Percentiles rank a stretch among this genome's conserved stretches.
Evolutionary conservation across 2,888 invertebrate species (phyloP).

Genomic region (Agrochola litura): DNA sequence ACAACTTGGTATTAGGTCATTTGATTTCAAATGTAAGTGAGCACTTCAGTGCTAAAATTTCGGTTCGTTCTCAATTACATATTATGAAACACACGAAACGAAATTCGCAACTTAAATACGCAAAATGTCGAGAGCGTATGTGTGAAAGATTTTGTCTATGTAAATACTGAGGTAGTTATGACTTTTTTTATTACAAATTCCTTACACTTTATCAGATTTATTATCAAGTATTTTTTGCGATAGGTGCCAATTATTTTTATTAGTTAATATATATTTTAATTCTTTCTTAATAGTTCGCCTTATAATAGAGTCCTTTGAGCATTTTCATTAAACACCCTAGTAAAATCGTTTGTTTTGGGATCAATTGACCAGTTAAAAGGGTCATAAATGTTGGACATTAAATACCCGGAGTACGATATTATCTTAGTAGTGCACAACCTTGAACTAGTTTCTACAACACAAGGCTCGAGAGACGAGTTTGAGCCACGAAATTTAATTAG

Average conservation of each 20-base stretch:
- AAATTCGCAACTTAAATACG: conserved; percentile 44
- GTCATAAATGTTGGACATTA: conserved; percentile 49
- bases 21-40: conserved; percentile 43
- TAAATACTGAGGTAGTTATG: neutral
- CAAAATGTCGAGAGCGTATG: conserved; percentile 8
- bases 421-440: conserved; percentile 56
- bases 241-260: neutral
- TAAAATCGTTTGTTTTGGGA: conserved; percentile 32
- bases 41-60: conserved; percentile 37
- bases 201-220: neutral
- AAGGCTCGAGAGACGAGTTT: conserved; percentile 47
- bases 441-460: conserved; percentile 59
- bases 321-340: neutral
- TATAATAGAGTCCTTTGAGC: neutral
- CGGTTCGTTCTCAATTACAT: conserved; percentile 53
- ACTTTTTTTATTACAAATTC: conserved; percentile 17
- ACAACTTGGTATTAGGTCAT: conserved; percentile 25
- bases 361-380: conserved; percentile 34
- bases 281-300: neutral
- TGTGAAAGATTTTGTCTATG: conserved; percentile 13
- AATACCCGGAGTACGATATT: conserved; percentile 53
- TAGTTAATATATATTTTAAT: neutral
- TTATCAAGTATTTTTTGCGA: neutral
- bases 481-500: conserved; percentile 62
- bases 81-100: conserved; percentile 38